These are phyloP conservation scores for Darevskia nairensis DNA, from an alignment of 2,797 vertebrate species.

Conservation along the genomic window DNA sequence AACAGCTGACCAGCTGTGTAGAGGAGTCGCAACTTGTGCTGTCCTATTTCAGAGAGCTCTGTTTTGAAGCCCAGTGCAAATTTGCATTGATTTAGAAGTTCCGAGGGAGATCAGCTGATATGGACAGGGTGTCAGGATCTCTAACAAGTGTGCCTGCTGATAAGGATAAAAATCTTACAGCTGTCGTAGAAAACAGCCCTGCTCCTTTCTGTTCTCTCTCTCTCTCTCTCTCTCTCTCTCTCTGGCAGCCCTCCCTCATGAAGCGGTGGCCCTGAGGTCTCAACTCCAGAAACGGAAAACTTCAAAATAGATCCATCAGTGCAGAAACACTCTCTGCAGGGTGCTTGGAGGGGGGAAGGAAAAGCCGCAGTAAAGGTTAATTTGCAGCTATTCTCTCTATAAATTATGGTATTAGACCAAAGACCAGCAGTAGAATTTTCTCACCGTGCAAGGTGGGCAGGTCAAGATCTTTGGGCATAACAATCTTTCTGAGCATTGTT, in stretches of 20 bases:
- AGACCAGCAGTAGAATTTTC: constrained; percentile 16
- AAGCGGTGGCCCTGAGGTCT: background rate
- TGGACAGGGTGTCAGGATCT: background rate
- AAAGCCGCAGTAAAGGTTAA: constrained; percentile 13
- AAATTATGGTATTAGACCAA: constrained; percentile 24
- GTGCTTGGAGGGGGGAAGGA: background rate
- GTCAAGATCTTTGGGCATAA: constrained; percentile 31
- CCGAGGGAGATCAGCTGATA: background rate
- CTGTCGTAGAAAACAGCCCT: background rate
- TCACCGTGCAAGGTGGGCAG: background rate
- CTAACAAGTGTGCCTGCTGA: background rate
- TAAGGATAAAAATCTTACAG: background rate
- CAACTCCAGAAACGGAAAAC: background rate
- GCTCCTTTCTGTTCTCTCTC: background rate
- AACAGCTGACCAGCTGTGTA: background rate
- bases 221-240: too few species aligned
- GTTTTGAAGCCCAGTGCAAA: too few species aligned
- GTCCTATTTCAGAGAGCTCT: background rate
- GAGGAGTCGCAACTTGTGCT: background rate
- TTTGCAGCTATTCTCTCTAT: constrained; percentile 39
- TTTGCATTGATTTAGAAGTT: background rate
- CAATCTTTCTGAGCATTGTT: constrained; percentile 23
- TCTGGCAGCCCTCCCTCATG: accelerated
- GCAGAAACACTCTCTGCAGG: background rate
- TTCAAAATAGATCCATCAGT: constrained; percentile 1